Percentiles rank a stretch among this genome's conserved stretches.
Evolutionary conservation across 2,888 invertebrate genomes (phyloP).

Genomic region (Drosophila heteroneura): DNA sequence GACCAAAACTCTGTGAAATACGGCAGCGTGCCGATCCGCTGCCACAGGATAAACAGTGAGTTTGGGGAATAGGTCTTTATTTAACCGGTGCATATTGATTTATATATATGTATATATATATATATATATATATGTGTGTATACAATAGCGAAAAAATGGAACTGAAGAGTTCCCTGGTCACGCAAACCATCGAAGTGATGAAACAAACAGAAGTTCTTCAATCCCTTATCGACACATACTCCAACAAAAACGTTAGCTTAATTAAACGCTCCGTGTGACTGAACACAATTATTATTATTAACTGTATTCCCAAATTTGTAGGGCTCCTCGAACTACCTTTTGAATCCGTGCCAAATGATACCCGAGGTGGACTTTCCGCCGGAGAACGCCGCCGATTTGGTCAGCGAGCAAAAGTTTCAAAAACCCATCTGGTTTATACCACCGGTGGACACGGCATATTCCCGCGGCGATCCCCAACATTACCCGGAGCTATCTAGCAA

Average conservation of each 20-base stretch:
- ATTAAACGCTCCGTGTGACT: too few species aligned
- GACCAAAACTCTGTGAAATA: conserved; percentile 74
- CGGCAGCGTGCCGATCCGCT: conserved; percentile 47
- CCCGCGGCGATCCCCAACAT: conserved; percentile 76
- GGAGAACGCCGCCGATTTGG: conserved; percentile 83
- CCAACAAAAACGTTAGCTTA: conserved; percentile 82
- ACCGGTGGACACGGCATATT: conserved; percentile 80
- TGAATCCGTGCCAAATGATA: conserved; percentile 85
- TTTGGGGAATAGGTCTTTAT: not conserved
- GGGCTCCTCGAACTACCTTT: conserved; percentile 83
- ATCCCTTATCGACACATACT: conserved; percentile 84
- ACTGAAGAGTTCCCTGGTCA: conserved; percentile 83
- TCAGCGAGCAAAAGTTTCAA: conserved; percentile 81
- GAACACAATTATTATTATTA: not conserved
- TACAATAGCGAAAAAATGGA: conserved; percentile 72
- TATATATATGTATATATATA: not conserved
- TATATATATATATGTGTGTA: not conserved
- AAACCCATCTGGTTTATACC: conserved; percentile 85
- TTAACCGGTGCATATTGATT: not conserved
- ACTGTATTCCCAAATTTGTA: conserved; percentile 33
- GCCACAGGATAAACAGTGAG: conserved; percentile 61
- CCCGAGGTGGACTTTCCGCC: conserved; percentile 85
- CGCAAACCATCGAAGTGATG: conserved; percentile 85
- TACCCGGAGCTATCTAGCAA: conserved; percentile 75
- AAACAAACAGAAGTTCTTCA: conserved; percentile 85